Evolutionary conservation across 2,797 vertebrate genomes (phyloP).

Genomic region (Macrochelys suwanniensis): DNA sequence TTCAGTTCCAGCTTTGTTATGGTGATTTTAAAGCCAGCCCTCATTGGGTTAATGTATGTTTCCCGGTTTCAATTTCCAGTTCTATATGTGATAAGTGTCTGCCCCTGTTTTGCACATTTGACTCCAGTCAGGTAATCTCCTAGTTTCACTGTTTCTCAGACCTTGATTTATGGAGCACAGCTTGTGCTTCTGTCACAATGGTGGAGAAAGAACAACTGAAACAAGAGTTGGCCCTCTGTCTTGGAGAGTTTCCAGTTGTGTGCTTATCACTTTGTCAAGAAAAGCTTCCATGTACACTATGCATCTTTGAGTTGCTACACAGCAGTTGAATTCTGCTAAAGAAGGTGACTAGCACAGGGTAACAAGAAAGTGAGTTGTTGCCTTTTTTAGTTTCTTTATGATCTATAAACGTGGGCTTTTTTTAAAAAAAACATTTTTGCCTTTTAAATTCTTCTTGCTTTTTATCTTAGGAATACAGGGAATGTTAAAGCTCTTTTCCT

Average conservation of each 20-base stretch:
- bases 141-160: background rate
- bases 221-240: background rate
- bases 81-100: background rate
- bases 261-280: background rate
- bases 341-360: no score
- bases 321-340: background rate
- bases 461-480: background rate
- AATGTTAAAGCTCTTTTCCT: background rate
- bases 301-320: conserved; percentile 9
- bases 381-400: background rate
- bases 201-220: conserved; percentile 33
- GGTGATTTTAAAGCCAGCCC: background rate
- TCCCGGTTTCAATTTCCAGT: background rate
- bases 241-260: background rate
- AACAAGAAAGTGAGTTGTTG: background rate
- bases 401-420: no score
- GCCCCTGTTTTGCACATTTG: background rate
- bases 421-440: background rate
- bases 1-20: background rate
- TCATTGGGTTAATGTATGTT: background rate
- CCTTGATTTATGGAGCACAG: background rate
- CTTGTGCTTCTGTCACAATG: background rate
- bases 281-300: background rate
- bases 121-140: background rate
- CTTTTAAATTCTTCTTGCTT: background rate